phyloP scores from a whole-genome alignment of 2,113 vertebrate species.

The Leiothrix lutea region DNA sequence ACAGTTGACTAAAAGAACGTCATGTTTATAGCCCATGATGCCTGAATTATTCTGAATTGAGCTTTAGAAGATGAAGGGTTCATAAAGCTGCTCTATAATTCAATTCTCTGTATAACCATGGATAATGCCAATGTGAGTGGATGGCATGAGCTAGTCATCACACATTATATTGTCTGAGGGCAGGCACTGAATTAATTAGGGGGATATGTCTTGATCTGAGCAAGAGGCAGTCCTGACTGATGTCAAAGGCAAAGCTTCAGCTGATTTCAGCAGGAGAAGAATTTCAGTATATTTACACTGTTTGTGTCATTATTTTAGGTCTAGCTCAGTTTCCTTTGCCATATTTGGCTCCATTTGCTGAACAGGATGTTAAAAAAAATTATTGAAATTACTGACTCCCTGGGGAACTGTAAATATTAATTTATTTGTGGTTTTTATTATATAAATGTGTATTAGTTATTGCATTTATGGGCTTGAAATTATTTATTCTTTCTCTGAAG shows the following conservation, averaged over 20 bases:
- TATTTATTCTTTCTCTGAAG: neutral
- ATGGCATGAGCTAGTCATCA: neutral
- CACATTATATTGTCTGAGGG: neutral
- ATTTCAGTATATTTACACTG: neutral
- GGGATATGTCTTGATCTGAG: neutral
- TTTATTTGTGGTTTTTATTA: neutral
- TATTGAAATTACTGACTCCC: neutral
- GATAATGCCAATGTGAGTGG: neutral
- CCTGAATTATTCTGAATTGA: neutral
- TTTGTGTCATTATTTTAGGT: neutral
- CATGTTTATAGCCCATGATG: neutral
- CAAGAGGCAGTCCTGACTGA: neutral
- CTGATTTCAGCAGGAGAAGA: neutral
- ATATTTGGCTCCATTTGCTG: neutral
- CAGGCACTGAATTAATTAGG: neutral
- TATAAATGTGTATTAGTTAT: neutral
- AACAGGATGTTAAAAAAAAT: neutral
- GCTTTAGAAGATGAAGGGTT: neutral
- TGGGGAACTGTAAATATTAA: neutral
- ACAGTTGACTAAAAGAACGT: neutral
- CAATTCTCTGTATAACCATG: neutral
- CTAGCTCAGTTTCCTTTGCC: neutral
- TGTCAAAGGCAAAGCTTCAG: neutral
- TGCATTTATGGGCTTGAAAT: neutral
- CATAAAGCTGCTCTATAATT: neutral